A percentile compares a stretch with the other conserved stretches of the same genome.
phyloP scores from a whole-genome alignment of 1,140 invertebrate genomes.

The Odontomachus brunneus region DNA sequence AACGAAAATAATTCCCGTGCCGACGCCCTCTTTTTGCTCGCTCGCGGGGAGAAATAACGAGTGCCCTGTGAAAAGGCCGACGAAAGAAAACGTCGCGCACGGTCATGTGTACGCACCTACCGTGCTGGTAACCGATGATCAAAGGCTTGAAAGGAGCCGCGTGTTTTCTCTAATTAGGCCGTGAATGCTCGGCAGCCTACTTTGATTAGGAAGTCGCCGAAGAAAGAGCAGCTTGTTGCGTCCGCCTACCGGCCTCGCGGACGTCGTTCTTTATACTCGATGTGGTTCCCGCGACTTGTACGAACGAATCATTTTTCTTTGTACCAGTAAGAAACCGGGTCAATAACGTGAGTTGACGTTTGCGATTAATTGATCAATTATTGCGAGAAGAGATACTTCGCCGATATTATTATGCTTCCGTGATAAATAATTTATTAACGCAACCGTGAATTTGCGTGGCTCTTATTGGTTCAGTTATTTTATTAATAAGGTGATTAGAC shows the following conservation, averaged over 20 bases:
- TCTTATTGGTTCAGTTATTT: too few species aligned
- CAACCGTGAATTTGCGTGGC: too few species aligned
- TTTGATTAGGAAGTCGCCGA: conserved; percentile 77
- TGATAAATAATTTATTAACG: too few species aligned
- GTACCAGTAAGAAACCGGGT: too few species aligned
- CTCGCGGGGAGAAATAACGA: conserved; percentile 74
- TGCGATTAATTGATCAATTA: too few species aligned
- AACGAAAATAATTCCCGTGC: conserved; percentile 58
- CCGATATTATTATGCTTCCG: too few species aligned
- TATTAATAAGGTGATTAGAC: too few species aligned
- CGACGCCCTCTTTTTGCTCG: conserved; percentile 8
- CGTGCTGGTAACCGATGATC: conserved; percentile 71
- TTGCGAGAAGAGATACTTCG: too few species aligned
- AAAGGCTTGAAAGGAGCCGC: conserved; percentile 78
- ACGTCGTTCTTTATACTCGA: neutral
- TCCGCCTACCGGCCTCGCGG: conserved; percentile 57
- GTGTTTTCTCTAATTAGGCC: conserved; percentile 81
- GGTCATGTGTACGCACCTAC: conserved; percentile 61
- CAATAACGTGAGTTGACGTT: too few species aligned
- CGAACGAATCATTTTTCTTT: conserved; percentile 6
- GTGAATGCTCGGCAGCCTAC: conserved; percentile 76
- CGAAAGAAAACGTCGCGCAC: conserved; percentile 59
- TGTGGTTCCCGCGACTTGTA: neutral
- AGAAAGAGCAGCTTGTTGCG: conserved; percentile 79
- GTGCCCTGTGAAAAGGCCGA: conserved; percentile 66